Base-by-base conservation (phyloP, 2,797 vertebrate species). In the Chloroceryle inda region DNA sequence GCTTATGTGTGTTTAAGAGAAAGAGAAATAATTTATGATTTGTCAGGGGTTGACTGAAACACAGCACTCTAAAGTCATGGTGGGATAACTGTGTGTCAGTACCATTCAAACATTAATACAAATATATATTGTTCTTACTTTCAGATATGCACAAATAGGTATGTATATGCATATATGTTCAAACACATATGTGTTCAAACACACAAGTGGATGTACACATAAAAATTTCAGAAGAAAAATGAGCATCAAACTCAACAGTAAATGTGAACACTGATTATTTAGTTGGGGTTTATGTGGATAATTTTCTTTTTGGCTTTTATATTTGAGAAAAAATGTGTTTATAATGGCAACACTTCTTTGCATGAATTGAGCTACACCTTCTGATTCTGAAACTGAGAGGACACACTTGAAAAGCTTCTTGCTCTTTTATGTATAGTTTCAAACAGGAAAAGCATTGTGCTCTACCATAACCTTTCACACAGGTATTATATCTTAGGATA, bases 221-320 rank as follows among this genome's bases (percentile, higher is more conserved):
- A 55, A 72, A 91, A 68, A 38, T 20, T 80, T 84, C 23, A 44
- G 35, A 79, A 71, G 63, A 74, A 58, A 92, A 56, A 52, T 35
- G 7, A 45, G 10, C 10, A 2, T 81, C 40, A 53, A 49, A 52
- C 10, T 75, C 14, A 37, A 11, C 71, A 45, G 23, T 74, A 74
- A 80, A 83, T 80, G 9, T 31, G 72, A 77, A 55, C 17, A 16
- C 2, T 29, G 11, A 38, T 56, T 29, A 74, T 84, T 91, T 83
- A 47, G 85, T 76, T 85, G 9, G 1, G 5, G 1, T 77, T 91
- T 83, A 61, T 63, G 33, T 35, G 10, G 37, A 85, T 37, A 77
- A 56, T 75, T 74, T 92, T 90, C 16, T 50, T 45, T 86, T 37
- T 56, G 44, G 24, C 24, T 79, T 93, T 97, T 92, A 31, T 69